Percentiles rank a stretch among this genome's conserved stretches.
phyloP scores from a whole-genome alignment of 1,140 invertebrate genomes.

The Vanessa tameamea region DNA sequence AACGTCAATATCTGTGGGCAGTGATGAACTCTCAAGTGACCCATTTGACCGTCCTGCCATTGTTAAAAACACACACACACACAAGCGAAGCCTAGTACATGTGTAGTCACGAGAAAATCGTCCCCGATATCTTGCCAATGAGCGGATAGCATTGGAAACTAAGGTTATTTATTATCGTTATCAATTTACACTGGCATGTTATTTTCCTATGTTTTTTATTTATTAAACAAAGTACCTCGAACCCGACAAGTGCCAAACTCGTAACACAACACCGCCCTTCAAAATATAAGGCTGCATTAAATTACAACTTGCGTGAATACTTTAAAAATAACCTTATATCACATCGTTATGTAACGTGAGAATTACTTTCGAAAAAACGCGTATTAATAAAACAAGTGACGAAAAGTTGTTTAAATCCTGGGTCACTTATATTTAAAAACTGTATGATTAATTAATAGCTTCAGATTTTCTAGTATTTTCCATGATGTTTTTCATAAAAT shows the following conservation, averaged over 20 bases:
- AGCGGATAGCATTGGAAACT: no score
- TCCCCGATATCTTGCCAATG: no score
- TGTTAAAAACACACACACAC: no score
- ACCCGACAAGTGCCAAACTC: slow-evolving; percentile 24
- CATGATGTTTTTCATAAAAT: no score
- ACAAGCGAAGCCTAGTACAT: no score
- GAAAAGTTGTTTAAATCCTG: background rate
- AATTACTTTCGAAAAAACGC: background rate
- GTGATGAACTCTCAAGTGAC: no score
- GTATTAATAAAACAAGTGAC: background rate
- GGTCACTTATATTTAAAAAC: no score
- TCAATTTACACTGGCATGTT: background rate
- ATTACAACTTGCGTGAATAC: slow-evolving; percentile 19
- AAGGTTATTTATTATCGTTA: background rate
- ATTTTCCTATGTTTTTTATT: background rate
- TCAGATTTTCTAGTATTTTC: no score
- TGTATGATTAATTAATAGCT: no score
- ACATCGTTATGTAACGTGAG: slow-evolving; percentile 27
- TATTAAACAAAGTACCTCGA: background rate
- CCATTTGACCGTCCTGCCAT: no score
- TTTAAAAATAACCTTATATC: slow-evolving; percentile 5
- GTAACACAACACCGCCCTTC: slow-evolving; percentile 45
- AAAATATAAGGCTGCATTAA: slow-evolving; percentile 41
- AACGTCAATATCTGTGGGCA: no score
- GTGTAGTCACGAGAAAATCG: no score